phyloP scores from a whole-genome alignment of 1,140 invertebrate species.

The Laodelphax striatellus region DNA sequence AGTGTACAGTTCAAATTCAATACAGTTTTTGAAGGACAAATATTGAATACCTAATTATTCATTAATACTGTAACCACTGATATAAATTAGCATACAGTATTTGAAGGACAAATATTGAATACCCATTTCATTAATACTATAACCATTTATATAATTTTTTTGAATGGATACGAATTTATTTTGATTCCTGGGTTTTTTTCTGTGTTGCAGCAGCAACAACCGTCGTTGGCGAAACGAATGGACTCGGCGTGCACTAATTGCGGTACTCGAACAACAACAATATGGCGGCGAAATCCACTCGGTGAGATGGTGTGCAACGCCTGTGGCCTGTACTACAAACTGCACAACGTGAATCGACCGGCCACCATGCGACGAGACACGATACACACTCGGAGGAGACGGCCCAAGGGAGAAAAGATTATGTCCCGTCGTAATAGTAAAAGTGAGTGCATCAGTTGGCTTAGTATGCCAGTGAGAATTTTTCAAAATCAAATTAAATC shows the following conservation, averaged over 20 bases:
- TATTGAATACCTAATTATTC: too few relatives aligned
- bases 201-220: neutral
- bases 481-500: too few relatives aligned
- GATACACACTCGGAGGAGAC: conserved; percentile 87
- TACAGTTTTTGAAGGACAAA: too few relatives aligned
- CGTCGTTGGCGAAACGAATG: conserved; percentile 35
- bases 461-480: too few relatives aligned
- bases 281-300: conserved; percentile 80
- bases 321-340: conserved; percentile 85
- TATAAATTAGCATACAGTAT: too few relatives aligned
- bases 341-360: conserved; percentile 82
- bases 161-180: too few relatives aligned
- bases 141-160: too few relatives aligned
- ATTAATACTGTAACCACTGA: too few relatives aligned
- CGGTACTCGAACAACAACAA: conserved; percentile 80
- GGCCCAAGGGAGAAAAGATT: conserved; percentile 55
- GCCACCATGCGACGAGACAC: conserved; percentile 93
- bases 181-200: too few relatives aligned
- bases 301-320: conserved; percentile 93
- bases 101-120: too few relatives aligned
- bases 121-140: too few relatives aligned
- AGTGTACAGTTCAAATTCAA: too few relatives aligned
- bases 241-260: conserved; percentile 71
- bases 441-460: conserved; percentile 23
- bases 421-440: conserved; percentile 22